Conservation (phyloP, 2,888 invertebrate genomes). For the Saturnia japonica region DNA sequence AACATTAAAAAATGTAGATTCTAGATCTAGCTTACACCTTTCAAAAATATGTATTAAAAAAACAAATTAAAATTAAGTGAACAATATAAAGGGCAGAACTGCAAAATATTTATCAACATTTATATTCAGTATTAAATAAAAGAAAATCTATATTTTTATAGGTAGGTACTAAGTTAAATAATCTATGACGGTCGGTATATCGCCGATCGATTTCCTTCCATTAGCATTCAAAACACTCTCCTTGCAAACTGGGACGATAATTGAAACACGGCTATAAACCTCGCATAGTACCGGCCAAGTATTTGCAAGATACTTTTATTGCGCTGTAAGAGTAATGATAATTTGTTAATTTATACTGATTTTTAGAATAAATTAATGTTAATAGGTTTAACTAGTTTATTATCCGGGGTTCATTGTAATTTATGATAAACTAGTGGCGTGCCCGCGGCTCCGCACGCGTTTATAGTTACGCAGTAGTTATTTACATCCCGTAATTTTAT, state of each 20-base stretch:
- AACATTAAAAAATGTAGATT: too few relatives aligned
- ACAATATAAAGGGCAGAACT: too few relatives aligned
- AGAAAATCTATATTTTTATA: background rate
- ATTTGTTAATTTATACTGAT: conserved; percentile 45
- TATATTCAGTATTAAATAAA: background rate
- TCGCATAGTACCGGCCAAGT: conserved; percentile 47
- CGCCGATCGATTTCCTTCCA: conserved; percentile 61
- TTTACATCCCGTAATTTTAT: too few relatives aligned
- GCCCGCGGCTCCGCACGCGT: too few relatives aligned
- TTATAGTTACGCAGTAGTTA: too few relatives aligned
- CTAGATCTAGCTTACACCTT: too few relatives aligned
- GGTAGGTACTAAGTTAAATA: conserved; percentile 22
- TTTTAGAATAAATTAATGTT: background rate
- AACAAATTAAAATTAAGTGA: too few relatives aligned
- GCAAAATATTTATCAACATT: too few relatives aligned
- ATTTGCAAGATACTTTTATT: conserved; percentile 51
- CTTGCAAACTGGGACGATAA: conserved; percentile 54
- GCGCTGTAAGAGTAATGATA: conserved; percentile 46
- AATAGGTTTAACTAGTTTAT: background rate
- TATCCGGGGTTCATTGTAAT: background rate
- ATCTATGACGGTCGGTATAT: conserved; percentile 47
- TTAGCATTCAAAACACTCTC: conserved; percentile 68
- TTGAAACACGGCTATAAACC: conserved; percentile 59
- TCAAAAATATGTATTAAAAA: too few relatives aligned
- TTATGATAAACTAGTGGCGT: too few relatives aligned